A percentile compares a stretch with the other conserved stretches of the same genome.
phyloP scores from a whole-genome alignment of 2,113 vertebrate genomes.

The Arizona elegans region DNA sequence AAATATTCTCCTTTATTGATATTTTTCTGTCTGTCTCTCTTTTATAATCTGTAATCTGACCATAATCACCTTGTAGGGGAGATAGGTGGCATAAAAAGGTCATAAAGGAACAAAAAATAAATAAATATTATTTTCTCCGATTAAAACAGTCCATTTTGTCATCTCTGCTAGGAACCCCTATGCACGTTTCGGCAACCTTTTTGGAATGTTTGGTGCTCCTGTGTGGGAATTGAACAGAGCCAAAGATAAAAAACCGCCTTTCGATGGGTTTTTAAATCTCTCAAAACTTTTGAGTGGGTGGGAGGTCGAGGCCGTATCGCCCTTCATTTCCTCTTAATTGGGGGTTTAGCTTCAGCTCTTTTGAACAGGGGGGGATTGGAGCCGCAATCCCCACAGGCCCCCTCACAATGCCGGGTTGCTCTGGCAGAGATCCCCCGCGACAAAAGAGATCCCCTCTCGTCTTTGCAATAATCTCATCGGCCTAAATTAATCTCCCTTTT shows the following conservation, averaged over 20 bases:
- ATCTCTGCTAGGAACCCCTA: neutral
- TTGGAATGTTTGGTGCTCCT: too few species aligned
- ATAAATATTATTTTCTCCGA: neutral
- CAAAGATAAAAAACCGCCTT: neutral
- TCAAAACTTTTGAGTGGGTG: neutral
- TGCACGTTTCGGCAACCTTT: too few species aligned
- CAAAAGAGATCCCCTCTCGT: neutral
- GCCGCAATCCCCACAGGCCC: too few species aligned
- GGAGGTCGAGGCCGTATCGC: neutral
- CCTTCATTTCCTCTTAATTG: neutral
- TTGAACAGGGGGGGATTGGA: neutral
- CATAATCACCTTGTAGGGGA: neutral
- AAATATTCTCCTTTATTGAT: neutral
- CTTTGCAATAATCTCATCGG: neutral
- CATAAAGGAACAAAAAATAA: too few species aligned
- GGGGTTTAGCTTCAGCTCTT: neutral
- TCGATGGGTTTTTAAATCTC: neutral
- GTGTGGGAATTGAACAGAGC: neutral
- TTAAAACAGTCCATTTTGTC: neutral
- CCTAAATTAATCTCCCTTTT: slow-evolving; percentile 6
- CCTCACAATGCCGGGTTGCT: neutral
- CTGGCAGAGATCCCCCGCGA: neutral
- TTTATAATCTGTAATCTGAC: neutral
- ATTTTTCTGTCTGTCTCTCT: neutral
- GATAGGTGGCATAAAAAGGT: neutral